Evolutionary conservation across 2,888 invertebrate species (phyloP), one percentile per base, ranked within the genome.

Genomic region (Lasioglossum lativentre): DNA sequence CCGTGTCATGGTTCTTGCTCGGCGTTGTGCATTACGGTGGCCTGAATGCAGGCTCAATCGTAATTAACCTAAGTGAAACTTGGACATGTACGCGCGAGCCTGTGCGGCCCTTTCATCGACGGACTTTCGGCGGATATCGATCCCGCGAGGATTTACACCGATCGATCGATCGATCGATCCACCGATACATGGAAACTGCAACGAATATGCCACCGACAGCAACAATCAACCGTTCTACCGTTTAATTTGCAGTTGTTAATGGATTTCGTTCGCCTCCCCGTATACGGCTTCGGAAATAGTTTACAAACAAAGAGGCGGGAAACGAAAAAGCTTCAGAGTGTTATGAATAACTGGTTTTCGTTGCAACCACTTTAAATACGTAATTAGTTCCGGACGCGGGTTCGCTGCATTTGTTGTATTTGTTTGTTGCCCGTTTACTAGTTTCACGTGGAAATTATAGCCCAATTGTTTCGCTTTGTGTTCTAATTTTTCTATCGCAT

Each of bases 1-100:
- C 47, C 56, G 59, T 70, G 75, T 75, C 82, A 52, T 10, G 52
- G 77, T 77, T 52, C 47, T 23, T 70, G 73, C 80, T 27, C 4
- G 68, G n/a, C 30, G 71, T 42, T 40, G 47, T 59, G 52, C 52
- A 47, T 77, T 70, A 5, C 45, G n/a, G 3, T 5, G 16, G 16
- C 8, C 47, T 66, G 83, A 76, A 83, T 83, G 38, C 52, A 4
- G 70, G 30, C 40, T 83, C 83, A 73, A 74, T 83, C 68, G 82
- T 83, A 82, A 83, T 83, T 83, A 83, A 73, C 76, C 73, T 82
- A 59, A 83, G 83, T 68, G 82, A 77, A 73, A 59, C 76, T 63
- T 83, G 66, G 19, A 76, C 66, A 10, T 23, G 52, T 2, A 23
- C 52, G 23, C 23, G 52, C 52, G 52, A 23, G 23, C 10, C 23